Evolutionary conservation across 2,888 invertebrate genomes (phyloP).

Genomic region (Aphidius colemani): DNA sequence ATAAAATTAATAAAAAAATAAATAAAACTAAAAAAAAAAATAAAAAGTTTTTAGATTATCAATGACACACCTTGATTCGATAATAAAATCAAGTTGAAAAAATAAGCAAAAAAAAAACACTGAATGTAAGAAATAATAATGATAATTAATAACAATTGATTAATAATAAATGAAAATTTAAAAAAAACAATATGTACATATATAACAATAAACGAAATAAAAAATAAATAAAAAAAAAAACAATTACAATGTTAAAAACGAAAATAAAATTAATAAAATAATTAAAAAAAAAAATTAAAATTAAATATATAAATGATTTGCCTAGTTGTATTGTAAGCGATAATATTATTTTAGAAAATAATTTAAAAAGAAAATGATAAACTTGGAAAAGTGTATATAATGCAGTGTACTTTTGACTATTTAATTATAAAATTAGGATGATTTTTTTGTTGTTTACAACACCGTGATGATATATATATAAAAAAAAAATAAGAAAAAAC

Average conservation of each 20-base stretch:
- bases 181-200: slow-evolving; percentile 43
- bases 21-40: too few species aligned
- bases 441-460: too few species aligned
- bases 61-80: slow-evolving; percentile 5
- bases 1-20: too few species aligned
- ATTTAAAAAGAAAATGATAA: slow-evolving; percentile 46
- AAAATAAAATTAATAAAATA: slow-evolving; percentile 48
- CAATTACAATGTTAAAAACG: slow-evolving; percentile 42
- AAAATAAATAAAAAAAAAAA: slow-evolving; percentile 25
- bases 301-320: slow-evolving; percentile 56
- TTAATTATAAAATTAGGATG: not conserved
- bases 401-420: slow-evolving; percentile 60
- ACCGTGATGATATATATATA: too few species aligned
- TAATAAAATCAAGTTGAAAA: slow-evolving; percentile 15
- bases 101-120: slow-evolving; percentile 33
- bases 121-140: slow-evolving; percentile 33
- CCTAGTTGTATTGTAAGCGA: slow-evolving; percentile 53
- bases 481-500: too few species aligned
- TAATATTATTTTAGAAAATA: slow-evolving; percentile 8
- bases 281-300: slow-evolving; percentile 34
- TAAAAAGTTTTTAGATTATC: too few species aligned
- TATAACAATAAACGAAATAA: slow-evolving; percentile 48
- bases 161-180: slow-evolving; percentile 14
- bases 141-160: slow-evolving; percentile 35
- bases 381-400: slow-evolving; percentile 60